Evolutionary conservation across 2,888 invertebrate genomes (phyloP).

Genomic region (Zelleria hepariella): DNA sequence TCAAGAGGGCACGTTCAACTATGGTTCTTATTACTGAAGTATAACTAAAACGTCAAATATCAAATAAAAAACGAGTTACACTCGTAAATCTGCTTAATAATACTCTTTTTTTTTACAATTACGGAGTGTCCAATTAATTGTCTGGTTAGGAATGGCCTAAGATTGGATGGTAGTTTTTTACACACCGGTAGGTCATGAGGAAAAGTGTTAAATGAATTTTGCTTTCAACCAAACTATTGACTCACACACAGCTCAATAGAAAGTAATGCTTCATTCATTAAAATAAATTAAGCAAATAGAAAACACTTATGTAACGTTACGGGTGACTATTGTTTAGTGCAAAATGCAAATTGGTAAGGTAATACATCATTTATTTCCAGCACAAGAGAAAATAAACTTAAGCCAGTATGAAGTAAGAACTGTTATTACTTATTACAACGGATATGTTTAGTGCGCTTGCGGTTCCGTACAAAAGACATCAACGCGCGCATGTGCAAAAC

Average conservation of each 20-base stretch:
- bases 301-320: slow-evolving; percentile 4
- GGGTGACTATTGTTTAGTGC: slow-evolving; percentile 7
- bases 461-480: slow-evolving; percentile 24
- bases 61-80: too few relatives aligned
- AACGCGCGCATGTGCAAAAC: slow-evolving; percentile 13
- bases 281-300: slow-evolving; percentile 11
- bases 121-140: too few relatives aligned
- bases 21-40: too few relatives aligned
- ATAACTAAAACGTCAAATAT: too few relatives aligned
- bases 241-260: slow-evolving; percentile 30
- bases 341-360: slow-evolving; percentile 5
- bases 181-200: slow-evolving; percentile 49
- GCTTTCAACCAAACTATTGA: slow-evolving; percentile 49
- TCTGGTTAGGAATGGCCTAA: not conserved
- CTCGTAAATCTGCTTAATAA: too few relatives aligned
- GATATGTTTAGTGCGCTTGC: not conserved
- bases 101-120: too few relatives aligned
- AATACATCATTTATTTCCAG: not conserved
- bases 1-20: too few relatives aligned
- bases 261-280: slow-evolving; percentile 40
- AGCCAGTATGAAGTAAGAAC: not conserved
- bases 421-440: too few relatives aligned
- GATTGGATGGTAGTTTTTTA: not conserved
- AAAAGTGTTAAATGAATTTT: slow-evolving; percentile 66
- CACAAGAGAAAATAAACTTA: not conserved